Conservation (phyloP, 2,888 invertebrate species). For the Rotaria sp. region DNA sequence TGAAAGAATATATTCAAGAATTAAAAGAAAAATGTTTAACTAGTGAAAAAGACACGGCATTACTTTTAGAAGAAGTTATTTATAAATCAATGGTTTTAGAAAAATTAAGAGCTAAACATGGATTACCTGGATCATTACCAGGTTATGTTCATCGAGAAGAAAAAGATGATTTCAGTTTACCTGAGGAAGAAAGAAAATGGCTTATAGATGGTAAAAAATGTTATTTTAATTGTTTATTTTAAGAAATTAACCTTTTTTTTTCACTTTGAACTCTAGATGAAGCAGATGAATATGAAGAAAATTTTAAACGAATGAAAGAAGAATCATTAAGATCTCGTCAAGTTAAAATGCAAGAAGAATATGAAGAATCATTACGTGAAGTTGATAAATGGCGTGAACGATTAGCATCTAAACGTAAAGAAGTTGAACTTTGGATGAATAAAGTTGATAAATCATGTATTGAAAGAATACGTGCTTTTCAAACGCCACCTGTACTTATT, state of each 20-base stretch:
- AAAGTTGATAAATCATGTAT: slow-evolving; percentile 52
- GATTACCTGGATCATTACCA: slow-evolving; percentile 11
- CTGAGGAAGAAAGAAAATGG: slow-evolving; percentile 7
- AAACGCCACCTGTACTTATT: slow-evolving; percentile 52
- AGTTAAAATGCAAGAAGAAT: slow-evolving; percentile 49
- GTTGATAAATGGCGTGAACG: slow-evolving; percentile 49
- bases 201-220: background rate
- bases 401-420: slow-evolving; percentile 47
- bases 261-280: slow-evolving; percentile 46
- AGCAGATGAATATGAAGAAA: slow-evolving; percentile 54
- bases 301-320: slow-evolving; percentile 54
- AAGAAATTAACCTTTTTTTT: background rate
- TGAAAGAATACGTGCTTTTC: slow-evolving; percentile 50
- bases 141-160: background rate
- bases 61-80: slow-evolving; percentile 48
- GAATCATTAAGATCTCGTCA: slow-evolving; percentile 52
- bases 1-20: slow-evolving; percentile 51
- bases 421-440: slow-evolving; percentile 50
- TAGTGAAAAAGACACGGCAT: slow-evolving; percentile 48
- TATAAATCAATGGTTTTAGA: slow-evolving; percentile 50
- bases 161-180: slow-evolving; percentile 27
- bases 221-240: background rate
- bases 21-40: slow-evolving; percentile 49
- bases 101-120: slow-evolving; percentile 43
- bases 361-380: slow-evolving; percentile 45